phyloP scores from a whole-genome alignment of 2,797 vertebrate species.

The Phylloscopus collybita region DNA sequence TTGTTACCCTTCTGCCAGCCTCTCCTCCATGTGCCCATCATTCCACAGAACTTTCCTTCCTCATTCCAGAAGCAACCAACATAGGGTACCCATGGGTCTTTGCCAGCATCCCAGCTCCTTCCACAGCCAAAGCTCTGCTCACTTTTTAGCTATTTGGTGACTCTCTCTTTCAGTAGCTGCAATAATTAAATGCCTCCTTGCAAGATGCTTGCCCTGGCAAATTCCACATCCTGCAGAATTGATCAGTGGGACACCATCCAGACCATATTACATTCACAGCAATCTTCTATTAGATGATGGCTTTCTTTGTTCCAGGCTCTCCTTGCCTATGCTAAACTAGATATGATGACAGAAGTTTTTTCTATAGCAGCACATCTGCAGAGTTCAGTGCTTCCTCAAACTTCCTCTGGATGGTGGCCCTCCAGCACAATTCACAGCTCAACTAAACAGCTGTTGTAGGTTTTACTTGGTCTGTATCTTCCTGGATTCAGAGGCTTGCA shows the following conservation, averaged over 20 bases:
- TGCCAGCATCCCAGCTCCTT: neutral
- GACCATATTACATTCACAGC: accelerated
- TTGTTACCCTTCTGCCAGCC: neutral
- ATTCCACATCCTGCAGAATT: neutral
- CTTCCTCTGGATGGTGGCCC: neutral
- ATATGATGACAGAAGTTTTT: neutral
- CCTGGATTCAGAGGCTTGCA: neutral
- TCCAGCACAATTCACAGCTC: neutral
- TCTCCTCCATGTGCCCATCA: neutral
- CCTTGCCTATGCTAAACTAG: neutral
- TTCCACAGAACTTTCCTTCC: neutral
- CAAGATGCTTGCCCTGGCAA: neutral
- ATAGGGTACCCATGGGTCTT: neutral
- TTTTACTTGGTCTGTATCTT: neutral
- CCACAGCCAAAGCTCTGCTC: neutral
- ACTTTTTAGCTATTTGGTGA: neutral
- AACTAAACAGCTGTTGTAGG: neutral
- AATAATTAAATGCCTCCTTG: neutral
- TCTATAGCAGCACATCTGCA: neutral
- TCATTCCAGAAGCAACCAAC: neutral
- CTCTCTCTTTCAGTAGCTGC: neutral
- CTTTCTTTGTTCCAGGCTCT: neutral
- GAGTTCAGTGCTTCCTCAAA: neutral
- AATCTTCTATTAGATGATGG: accelerated
- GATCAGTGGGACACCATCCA: neutral